Base-by-base conservation (phyloP, 2,888 invertebrate species). In the Muscina levida region DNA sequence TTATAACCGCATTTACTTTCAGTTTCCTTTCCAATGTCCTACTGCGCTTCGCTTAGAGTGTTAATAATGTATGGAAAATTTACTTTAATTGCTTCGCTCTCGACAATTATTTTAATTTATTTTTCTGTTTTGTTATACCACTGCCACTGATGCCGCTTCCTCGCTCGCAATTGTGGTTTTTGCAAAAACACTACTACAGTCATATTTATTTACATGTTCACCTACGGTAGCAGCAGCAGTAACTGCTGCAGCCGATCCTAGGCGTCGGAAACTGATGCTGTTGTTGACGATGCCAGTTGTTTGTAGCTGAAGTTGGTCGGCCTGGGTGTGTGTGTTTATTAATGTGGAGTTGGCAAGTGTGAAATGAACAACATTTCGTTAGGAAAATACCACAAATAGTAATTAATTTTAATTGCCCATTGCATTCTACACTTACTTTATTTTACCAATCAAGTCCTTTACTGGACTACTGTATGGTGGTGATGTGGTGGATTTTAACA, bases 381-480 rank as follows among this genome's bases (percentile, higher is more conserved):
- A 71, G 73, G 72, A 56, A 72, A 56, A 80, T 42, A 71, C 68
- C 72, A 72, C 77, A 62, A 77, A 62, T 74, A 72, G 74, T 56
- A 81, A 77, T 81, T 81, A 81, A 81, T 77, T 81, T 81, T 75
- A 81, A 77, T 81, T 81, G 72, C 72, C 74, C 77, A 62, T 62
- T 75, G 68, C 62, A 77, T 42, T 42, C 5, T 22, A n/a, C n/a
- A n/a, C 6, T 51, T 8, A 8, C 31, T 31, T 8, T 31, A 31
- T 31, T 5, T 31, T 31, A 3, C 4, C 31, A 31, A n/a, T n/a
- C n/a, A n/a, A n/a, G n/a, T n/a, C n/a, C n/a, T n/a, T n/a, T n/a
- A n/a, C n/a, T 31, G 31, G 31, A 31, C 8, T 31, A 31, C 31
- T 31, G 31, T 31, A n/a, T 31, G 31, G 31, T 31, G n/a, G n/a